Percentiles rank a stretch among this genome's conserved stretches.
phyloP scores from a whole-genome alignment of 2,888 invertebrate species.

The Diachrysia chrysitis region DNA sequence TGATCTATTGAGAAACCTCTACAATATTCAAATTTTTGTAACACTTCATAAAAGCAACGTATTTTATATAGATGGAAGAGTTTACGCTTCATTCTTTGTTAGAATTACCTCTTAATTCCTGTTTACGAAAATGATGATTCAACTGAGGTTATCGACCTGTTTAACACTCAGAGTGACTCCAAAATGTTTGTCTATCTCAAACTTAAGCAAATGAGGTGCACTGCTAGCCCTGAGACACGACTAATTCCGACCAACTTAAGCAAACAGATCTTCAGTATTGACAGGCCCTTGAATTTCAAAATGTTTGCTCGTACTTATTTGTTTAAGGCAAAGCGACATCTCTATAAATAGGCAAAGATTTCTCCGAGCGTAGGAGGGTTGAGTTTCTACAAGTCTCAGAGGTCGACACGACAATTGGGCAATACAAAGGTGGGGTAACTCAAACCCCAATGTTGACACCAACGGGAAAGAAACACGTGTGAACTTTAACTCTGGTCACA shows the following conservation, averaged over 20 bases:
- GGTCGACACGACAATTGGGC: slow-evolving; percentile 30
- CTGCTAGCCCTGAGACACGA: slow-evolving; percentile 62
- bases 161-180: slow-evolving; percentile 45
- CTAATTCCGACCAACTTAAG: slow-evolving; percentile 64
- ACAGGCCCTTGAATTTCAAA: slow-evolving; percentile 77
- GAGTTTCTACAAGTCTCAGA: slow-evolving; percentile 6
- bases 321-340: slow-evolving; percentile 55
- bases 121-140: slow-evolving; percentile 23
- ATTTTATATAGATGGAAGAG: slow-evolving; percentile 3
- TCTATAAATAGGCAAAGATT: slow-evolving; percentile 65
- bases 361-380: slow-evolving; percentile 65
- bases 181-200: slow-evolving; percentile 50
- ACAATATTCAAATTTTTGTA: slow-evolving; percentile 32
- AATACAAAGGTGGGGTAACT: slow-evolving; percentile 46
- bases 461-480: slow-evolving; percentile 80
- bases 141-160: slow-evolving; percentile 41
- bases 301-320: slow-evolving; percentile 76
- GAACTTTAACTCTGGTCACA: slow-evolving; percentile 78
- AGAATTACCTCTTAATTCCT: neutral
- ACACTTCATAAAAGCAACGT: slow-evolving; percentile 26
- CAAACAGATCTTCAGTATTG: slow-evolving; percentile 70
- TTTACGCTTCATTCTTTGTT: neutral
- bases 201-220: slow-evolving; percentile 60
- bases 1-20: slow-evolving; percentile 59
- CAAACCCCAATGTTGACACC: slow-evolving; percentile 71